Conservation (phyloP, 2,888 invertebrate genomes). For the Griposia aprilina region DNA sequence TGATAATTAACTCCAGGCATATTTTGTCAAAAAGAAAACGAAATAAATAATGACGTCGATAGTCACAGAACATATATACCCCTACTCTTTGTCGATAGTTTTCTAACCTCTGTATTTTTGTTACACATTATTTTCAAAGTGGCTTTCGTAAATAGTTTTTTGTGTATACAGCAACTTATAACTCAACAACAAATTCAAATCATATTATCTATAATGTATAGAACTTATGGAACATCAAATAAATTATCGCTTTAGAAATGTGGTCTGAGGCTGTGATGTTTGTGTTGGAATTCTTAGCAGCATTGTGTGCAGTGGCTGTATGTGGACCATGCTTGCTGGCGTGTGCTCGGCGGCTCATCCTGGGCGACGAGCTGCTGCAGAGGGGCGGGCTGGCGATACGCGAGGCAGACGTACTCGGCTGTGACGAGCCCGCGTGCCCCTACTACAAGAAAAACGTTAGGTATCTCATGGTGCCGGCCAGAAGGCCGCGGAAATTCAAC, state of each 20-base stretch:
- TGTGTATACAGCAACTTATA: constrained; percentile 1
- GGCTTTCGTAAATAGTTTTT: constrained; percentile 48
- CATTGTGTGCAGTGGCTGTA: constrained; percentile 85
- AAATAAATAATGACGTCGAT: constrained; percentile 54
- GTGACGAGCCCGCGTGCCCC: constrained; percentile 87
- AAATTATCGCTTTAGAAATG: constrained; percentile 64
- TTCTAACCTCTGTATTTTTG: constrained; percentile 55
- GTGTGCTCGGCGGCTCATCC: constrained; percentile 80
- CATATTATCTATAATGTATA: constrained; percentile 11
- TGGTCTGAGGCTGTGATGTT: constrained; percentile 84
- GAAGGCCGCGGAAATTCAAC: constrained; percentile 76
- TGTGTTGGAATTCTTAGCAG: constrained; percentile 83
- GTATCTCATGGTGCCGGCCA: constrained; percentile 84
- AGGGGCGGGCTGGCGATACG: constrained; percentile 72
- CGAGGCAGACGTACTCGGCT: constrained; percentile 84
- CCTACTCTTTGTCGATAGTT: constrained; percentile 50
- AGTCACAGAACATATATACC: too few species aligned
- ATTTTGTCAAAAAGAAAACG: constrained; percentile 35
- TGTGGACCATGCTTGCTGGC: constrained; percentile 86
- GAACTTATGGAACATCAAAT: constrained; percentile 49
- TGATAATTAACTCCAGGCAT: constrained; percentile 16
- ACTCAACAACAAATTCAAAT: constrained; percentile 22
- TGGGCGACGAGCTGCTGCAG: constrained; percentile 82
- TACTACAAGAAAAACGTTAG: constrained; percentile 86
- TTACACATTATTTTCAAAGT: constrained; percentile 21